Base-by-base conservation (phyloP, 2,113 vertebrate genomes). In the Ranitomeya imitator region DNA sequence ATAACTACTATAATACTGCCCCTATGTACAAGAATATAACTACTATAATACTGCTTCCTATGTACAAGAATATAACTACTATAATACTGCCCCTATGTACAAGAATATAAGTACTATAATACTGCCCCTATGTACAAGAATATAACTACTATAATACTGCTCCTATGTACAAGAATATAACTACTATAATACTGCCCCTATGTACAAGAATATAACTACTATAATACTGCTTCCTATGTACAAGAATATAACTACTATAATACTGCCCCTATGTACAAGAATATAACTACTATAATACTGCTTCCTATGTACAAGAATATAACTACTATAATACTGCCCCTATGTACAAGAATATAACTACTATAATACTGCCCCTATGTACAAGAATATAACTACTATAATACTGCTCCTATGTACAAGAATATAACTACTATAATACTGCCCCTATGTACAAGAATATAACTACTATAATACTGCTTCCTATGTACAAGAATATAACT, bases 211-310 rank as follows among this genome's bases (percentile, higher is more conserved):
- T 74, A 74, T 74, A 74, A 45, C 31, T 74, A 74, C 71, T 45
- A 74, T 37, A 74, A 74, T 74, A 74, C 71, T 31, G 26, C 26
- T 3, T 3, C 37, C 37, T 6, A 11, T 76, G 31, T 52, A 51
- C 45, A 76, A 76, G 16, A 74, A 45, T 74, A 74, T 74, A 74
- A 45, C 31, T 74, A 74, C 71, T 45, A 74, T 37, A 74, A 74
- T 74, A 74, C 71, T 3, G 37, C 37, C 37, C 37, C 37, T 6
- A 11, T 76, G 31, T 52, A 21, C 45, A 76, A 76, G 16, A 74
- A 45, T 74, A 74, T 74, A 74, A 45, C 31, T 74, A 74, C 71
- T 45, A 74, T 37, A 74, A 74, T 74, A 74, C 71, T 3, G 37
- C 37, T 5, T n/a, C 37, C 37, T 6, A 11, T 76, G 16, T 52